Evolutionary conservation across 2,797 vertebrate species (phyloP).

Genomic region (Karalla daura): DNA sequence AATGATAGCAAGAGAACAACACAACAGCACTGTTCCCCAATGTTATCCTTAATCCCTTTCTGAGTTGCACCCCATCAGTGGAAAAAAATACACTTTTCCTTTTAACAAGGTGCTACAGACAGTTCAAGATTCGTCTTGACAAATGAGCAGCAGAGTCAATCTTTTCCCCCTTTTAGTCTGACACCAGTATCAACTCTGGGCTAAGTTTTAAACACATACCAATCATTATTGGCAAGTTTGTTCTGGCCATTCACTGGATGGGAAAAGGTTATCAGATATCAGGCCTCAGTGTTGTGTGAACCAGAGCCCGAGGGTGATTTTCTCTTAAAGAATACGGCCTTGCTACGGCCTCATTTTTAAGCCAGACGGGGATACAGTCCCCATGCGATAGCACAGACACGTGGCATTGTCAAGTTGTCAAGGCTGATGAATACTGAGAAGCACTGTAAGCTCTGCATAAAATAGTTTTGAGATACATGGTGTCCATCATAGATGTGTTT

Average conservation of each 20-base stretch:
- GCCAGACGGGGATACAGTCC: neutral
- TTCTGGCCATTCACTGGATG: slow-evolving; percentile 76
- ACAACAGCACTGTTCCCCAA: slow-evolving; percentile 34
- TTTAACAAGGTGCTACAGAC: slow-evolving; percentile 34
- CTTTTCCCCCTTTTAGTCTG: slow-evolving; percentile 12
- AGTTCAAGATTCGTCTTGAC: slow-evolving; percentile 39
- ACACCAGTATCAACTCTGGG: slow-evolving; percentile 54
- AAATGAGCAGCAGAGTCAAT: slow-evolving; percentile 42
- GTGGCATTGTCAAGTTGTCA: neutral
- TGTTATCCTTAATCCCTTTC: slow-evolving; percentile 29
- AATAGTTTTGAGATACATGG: too few species aligned
- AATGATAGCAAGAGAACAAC: slow-evolving; percentile 46
- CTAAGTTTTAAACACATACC: slow-evolving; percentile 75
- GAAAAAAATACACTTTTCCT: slow-evolving; percentile 31
- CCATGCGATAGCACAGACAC: neutral
- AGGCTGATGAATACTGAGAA: neutral
- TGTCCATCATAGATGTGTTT: too few species aligned
- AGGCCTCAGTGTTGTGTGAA: slow-evolving; percentile 57
- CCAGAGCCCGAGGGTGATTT: slow-evolving; percentile 49
- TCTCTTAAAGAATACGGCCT: slow-evolving; percentile 12
- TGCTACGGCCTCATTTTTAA: slow-evolving; percentile 27
- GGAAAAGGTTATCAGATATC: slow-evolving; percentile 73
- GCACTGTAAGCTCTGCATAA: neutral
- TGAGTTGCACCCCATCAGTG: slow-evolving; percentile 50
- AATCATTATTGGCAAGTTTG: slow-evolving; percentile 81